A percentile compares a stretch with the other conserved stretches of the same genome.
phyloP scores from a whole-genome alignment of 2,888 invertebrate genomes.

The Himalopsyche tibetana region DNA sequence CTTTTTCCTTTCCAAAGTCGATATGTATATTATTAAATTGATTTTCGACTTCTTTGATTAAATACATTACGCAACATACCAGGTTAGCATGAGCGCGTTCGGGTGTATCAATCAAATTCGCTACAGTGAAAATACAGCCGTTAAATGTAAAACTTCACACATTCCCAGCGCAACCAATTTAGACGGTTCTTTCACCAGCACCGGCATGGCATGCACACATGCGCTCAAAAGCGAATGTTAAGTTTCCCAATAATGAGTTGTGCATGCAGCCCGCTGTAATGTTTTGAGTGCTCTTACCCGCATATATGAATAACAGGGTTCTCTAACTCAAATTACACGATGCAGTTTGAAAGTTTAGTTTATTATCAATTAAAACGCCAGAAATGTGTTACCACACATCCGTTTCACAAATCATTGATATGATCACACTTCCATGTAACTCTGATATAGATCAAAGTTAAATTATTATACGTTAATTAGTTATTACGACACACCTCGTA shows the following conservation, averaged over 20 bases:
- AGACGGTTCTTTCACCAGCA: slow-evolving; percentile 4
- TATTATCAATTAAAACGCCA: no score
- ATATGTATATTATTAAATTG: no score
- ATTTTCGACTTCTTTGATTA: no score
- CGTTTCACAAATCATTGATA: no score
- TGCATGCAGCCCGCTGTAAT: neutral
- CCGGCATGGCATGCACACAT: neutral
- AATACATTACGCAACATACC: neutral
- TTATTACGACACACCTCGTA: no score
- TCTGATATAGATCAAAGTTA: no score
- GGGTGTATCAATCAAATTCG: slow-evolving; percentile 2
- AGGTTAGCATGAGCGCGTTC: neutral
- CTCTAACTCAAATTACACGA: neutral
- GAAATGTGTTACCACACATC: no score
- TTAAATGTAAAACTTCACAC: slow-evolving; percentile 16
- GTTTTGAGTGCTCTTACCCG: neutral
- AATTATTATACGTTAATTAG: no score
- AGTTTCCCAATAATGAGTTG: slow-evolving; percentile 18
- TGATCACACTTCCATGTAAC: no score
- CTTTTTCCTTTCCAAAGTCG: no score
- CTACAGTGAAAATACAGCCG: neutral
- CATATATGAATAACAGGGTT: slow-evolving; percentile 4
- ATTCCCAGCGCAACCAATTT: neutral
- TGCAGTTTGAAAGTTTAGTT: no score
- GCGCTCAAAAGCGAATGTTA: slow-evolving; percentile 4